Base-by-base conservation (phyloP, 2,113 vertebrate species). In the Oxyura jamaicensis region DNA sequence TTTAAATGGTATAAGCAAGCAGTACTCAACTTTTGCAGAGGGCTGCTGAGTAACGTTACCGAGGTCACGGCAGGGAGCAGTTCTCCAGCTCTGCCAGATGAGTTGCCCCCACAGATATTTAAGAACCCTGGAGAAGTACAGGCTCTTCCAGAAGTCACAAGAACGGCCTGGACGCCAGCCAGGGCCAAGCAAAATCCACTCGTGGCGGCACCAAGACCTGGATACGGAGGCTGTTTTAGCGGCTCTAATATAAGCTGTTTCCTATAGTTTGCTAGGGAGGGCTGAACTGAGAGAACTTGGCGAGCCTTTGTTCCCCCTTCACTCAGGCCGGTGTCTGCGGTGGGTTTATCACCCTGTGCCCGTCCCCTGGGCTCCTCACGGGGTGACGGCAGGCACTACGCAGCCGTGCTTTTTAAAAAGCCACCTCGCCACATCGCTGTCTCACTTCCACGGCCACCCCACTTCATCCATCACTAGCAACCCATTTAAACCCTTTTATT, bases 121-220 rank as follows among this genome's bases (percentile, higher is more conserved):
- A 28, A 39, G 71, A 79, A 58, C 71, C 53, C 26, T 35, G 71
- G 50, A 73, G 53, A 25, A 46, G 66, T 46, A 83, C 15, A 10
- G 48, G 31, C 62, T 80, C 58, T 88, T 88, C 75, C 90, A 58
- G 44, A 87, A 60, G 48, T 5, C 11, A 31, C 41, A 22, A 58
- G 41, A 20, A 66, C 6, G 20, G 7, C 42, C 58, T 73, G 75
- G 63, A 23, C 33, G 35, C 23, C 1, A 21, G 53, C 58, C 72
- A 50, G 50, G 36, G 19, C 60, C 58, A 76, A 87, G 44, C 33
- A 35, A 42, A 69, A 8, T 18, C 53, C 26, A 11, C 19, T n/a
- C 0, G 0, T 8, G 18, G 67, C 7, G 33, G 48, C 62, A 31
- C 39, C 0, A 1, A 69, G 23, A 73, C 3, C 5, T 5, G 60